Base-by-base conservation (phyloP, 2,797 vertebrate species). In the Pseudochirops cupreus region DNA sequence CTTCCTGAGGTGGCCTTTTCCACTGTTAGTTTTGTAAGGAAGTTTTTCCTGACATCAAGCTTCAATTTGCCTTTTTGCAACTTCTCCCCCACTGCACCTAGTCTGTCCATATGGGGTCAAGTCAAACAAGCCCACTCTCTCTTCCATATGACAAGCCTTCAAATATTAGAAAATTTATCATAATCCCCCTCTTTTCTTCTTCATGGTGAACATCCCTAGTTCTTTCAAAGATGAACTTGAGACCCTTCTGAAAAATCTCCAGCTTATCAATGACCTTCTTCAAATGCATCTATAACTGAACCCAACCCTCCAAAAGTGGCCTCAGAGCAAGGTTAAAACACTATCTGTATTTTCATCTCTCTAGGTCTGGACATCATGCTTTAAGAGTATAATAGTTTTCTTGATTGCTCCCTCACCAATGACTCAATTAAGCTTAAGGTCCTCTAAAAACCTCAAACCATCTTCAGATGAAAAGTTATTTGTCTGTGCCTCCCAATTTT, bases 101-200 rank as follows among this genome's bases (percentile, higher is more conserved):
- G 12, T 33, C 59, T 55, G n/a, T 26, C 52, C 46, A 57, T 93
- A 56, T 52, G 14, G 18, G 56, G 39, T 7, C 55, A 91, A 53
- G 18, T 46, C 7, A 56, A 93, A 67, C 57, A 96, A 94, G 89
- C 14, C 9, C 56, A 87, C 3, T 91, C 91, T 57, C 56, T 54
- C n/a, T 93, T 67, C 90, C 57, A 94, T 92, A 94, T 26, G 39
- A 62, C 28, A 87, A 91, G 91, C 57, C 29, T 55, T 91, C n/a
- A 59, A 29, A 92, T n/a, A 93, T 29, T 56, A 67, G 39, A 94
- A 31, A 56, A 18, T 11, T 92, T 53, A 29, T 90, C 57, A 52
- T 33, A n/a, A 59, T 54, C 67, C 24, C 39, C 39, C 74, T 46
- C 39, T 46, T 82, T 16, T 39, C 39, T 46, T 82, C 7, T 24